phyloP scores from a whole-genome alignment of 2,888 invertebrate genomes.

The Elegia similella region DNA sequence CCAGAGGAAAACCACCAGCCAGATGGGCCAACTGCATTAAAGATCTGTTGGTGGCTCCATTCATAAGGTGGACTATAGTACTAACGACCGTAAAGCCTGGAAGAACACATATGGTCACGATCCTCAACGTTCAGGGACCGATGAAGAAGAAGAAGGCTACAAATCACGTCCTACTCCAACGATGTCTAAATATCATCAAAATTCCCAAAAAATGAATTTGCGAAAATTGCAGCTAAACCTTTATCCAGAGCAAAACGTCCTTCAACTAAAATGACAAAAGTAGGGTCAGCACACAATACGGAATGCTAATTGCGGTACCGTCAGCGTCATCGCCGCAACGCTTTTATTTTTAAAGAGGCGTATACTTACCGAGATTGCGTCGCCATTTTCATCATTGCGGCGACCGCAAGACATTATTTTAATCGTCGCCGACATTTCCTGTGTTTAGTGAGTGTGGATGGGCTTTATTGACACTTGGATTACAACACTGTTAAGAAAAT shows the following conservation, averaged over 20 bases:
- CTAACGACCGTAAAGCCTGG: too few relatives aligned
- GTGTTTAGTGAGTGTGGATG: constrained; percentile 16
- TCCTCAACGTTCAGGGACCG: too few relatives aligned
- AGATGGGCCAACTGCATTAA: too few relatives aligned
- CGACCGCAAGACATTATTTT: constrained; percentile 74
- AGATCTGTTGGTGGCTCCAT: too few relatives aligned
- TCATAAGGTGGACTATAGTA: too few relatives aligned
- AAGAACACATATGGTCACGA: too few relatives aligned
- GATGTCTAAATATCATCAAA: too few relatives aligned
- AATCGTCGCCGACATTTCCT: constrained; percentile 62
- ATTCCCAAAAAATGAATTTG: too few relatives aligned
- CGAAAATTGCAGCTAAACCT: too few relatives aligned
- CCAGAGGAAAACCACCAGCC: too few relatives aligned
- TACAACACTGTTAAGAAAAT: not conserved
- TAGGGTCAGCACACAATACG: constrained; percentile 32
- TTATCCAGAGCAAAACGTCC: not conserved
- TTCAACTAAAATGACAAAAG: not conserved
- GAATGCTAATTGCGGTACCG: constrained; percentile 66
- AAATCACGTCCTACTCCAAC: too few relatives aligned
- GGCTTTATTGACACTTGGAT: constrained; percentile 10
- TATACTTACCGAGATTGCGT: constrained; percentile 70
- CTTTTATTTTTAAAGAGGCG: constrained; percentile 75
- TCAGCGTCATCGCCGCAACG: constrained; percentile 52
- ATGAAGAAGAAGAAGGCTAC: too few relatives aligned
- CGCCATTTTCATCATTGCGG: constrained; percentile 69